A percentile compares a stretch with the other conserved stretches of the same genome.
Evolutionary conservation across 2,888 invertebrate genomes (phyloP).

Genomic region (Megaustenia siamemsis): DNA sequence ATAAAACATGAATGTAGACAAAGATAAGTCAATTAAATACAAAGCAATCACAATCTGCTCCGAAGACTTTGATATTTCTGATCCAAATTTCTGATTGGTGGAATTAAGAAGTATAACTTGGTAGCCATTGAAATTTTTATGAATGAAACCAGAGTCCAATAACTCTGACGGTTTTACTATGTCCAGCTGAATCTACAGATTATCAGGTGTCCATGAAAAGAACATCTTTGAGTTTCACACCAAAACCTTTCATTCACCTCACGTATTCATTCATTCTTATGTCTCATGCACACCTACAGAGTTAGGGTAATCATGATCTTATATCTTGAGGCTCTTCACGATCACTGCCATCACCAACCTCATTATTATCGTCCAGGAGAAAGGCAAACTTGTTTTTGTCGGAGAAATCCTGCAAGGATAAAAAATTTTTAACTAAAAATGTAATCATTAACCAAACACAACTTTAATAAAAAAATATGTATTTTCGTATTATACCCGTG

Average conservation of each 20-base stretch:
- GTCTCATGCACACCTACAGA: constrained; percentile 2
- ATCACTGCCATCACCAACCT: constrained; percentile 48
- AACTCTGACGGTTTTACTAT: neutral
- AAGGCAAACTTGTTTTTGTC: constrained; percentile 76
- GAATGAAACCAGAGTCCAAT: neutral
- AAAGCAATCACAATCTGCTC: no score
- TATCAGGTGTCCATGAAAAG: neutral
- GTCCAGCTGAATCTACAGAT: neutral
- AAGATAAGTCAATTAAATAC: no score
- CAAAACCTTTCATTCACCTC: neutral
- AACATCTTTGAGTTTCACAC: neutral
- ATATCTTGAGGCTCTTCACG: constrained; percentile 38
- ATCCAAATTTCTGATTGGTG: neutral
- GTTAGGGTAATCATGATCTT: constrained; percentile 38
- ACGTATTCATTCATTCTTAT: neutral
- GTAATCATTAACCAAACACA: neutral
- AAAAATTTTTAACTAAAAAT: neutral
- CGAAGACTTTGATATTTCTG: neutral
- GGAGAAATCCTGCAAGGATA: constrained; percentile 70
- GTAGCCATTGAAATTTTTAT: neutral
- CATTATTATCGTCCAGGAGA: constrained; percentile 69
- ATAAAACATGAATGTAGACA: no score
- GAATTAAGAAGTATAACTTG: neutral
- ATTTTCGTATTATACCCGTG: no score
- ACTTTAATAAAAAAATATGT: neutral